phyloP scores from a whole-genome alignment of 2,888 invertebrate species.

The Rhagonycha lutea region DNA sequence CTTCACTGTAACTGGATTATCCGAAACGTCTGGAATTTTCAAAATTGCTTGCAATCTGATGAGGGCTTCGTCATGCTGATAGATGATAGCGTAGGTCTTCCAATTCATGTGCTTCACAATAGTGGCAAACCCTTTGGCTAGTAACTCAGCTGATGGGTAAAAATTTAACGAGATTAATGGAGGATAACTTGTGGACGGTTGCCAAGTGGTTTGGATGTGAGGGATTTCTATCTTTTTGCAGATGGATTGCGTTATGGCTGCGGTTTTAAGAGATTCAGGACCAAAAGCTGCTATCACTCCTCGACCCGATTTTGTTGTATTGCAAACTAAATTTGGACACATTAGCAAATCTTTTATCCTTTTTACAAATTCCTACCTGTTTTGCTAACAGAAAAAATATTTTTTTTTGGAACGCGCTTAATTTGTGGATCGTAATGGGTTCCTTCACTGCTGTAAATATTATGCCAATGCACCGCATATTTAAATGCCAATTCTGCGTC shows the following conservation, averaged over 20 bases:
- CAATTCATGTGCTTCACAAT: conserved; percentile 73
- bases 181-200: conserved; percentile 51
- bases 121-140: conserved; percentile 69
- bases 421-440: conserved; percentile 34
- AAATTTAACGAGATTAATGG: conserved; percentile 61
- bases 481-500: conserved; percentile 64
- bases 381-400: conserved; percentile 48
- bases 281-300: conserved; percentile 85
- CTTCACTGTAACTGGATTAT: conserved; percentile 66
- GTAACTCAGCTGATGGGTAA: conserved; percentile 69
- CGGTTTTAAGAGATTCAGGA: conserved; percentile 67
- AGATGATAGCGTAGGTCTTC: conserved; percentile 77
- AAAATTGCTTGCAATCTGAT: conserved; percentile 79
- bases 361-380: conserved; percentile 41
- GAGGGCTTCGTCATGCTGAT: conserved; percentile 77
- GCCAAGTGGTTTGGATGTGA: conserved; percentile 78
- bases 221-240: conserved; percentile 85
- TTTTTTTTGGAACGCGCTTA: conserved; percentile 39
- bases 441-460: conserved; percentile 46
- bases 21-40: conserved; percentile 66
- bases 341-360: neutral
- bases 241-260: conserved; percentile 80
- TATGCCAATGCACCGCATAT: conserved; percentile 59
- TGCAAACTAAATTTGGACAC: conserved; percentile 28
- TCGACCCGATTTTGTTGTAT: conserved; percentile 15